Evolutionary conservation across 2,113 vertebrate genomes (phyloP), one percentile per base, ranked within the genome.

Genomic region (Oreochromis spilurus): DNA sequence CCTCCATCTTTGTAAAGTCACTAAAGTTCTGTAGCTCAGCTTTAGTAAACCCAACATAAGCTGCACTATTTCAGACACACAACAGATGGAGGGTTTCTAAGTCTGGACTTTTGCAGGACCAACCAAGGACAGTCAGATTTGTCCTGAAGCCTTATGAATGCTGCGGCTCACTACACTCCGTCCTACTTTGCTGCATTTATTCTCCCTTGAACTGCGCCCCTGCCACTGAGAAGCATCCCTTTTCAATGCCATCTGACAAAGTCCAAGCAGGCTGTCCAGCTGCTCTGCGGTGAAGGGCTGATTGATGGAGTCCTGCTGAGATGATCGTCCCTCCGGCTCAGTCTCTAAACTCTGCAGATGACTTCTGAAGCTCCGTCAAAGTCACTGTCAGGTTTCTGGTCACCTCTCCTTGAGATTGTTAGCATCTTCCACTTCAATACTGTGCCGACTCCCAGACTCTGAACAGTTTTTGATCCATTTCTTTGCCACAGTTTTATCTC

Each of bases 321-420:
- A 19, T 0, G 2, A 75, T 31, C 6, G 1, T 50, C 43, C 43
- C 43, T 50, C 16, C 2, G 13, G n/a, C 65, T 70, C n/a, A 0
- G 8, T 75, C 43, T 75, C 43, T 50, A 75, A 75, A 75, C 24
- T 75, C 43, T 75, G 4, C 24, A 12, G 9, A 72, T 10, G 14
- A 50, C 43, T 72, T 72, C 40, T 19, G 43, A 75, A 19, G 16
- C 24, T 26, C 13, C n/a, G 26, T 0, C 1, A 72, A 2, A 70
- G 65, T 70, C 11, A 45, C 67, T 2, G 9, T 48, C 40, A 72
- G 21, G 8, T 29, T 75, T 2, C 1, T 29, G 14, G 16, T 31
- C 16, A 48, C 43, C 70, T 75, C 70, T 50, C 1, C 24, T 31
- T 75, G 24, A 75, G 70, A 75, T 5, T 7, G 9, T 48, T 0